Evolutionary conservation across 2,797 vertebrate species (phyloP).

Genomic region (Lepidocolaptes lacrymiger): DNA sequence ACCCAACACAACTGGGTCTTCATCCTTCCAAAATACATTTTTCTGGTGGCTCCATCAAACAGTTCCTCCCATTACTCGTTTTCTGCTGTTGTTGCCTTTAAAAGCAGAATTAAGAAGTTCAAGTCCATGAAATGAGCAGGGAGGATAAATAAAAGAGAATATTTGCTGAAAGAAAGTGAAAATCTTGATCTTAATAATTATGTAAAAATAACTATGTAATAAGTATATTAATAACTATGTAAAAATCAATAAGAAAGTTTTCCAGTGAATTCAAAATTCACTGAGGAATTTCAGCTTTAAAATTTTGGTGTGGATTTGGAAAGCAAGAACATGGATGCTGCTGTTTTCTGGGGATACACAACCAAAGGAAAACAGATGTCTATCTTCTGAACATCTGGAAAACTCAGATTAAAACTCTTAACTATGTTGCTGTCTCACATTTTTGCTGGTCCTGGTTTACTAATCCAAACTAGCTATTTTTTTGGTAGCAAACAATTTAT

Average conservation of each 20-base stretch:
- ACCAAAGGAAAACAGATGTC: background rate
- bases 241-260: background rate
- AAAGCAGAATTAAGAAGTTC: background rate
- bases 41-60: background rate
- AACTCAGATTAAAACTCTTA: background rate
- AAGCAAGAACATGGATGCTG: background rate
- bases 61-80: background rate
- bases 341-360: background rate
- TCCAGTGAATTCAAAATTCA: background rate
- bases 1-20: background rate
- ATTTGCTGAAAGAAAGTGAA: background rate
- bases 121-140: background rate
- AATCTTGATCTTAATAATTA: background rate
- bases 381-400: background rate
- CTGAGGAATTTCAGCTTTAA: background rate
- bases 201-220: background rate
- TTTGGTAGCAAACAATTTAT: background rate
- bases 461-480: background rate
- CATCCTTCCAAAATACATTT: background rate
- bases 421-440: background rate
- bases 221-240: background rate
- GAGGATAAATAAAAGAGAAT: background rate
- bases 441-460: background rate
- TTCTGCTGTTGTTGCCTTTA: background rate
- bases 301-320: background rate